phyloP scores from a whole-genome alignment of 2,113 vertebrate species.

The Embiotoca jacksoni region DNA sequence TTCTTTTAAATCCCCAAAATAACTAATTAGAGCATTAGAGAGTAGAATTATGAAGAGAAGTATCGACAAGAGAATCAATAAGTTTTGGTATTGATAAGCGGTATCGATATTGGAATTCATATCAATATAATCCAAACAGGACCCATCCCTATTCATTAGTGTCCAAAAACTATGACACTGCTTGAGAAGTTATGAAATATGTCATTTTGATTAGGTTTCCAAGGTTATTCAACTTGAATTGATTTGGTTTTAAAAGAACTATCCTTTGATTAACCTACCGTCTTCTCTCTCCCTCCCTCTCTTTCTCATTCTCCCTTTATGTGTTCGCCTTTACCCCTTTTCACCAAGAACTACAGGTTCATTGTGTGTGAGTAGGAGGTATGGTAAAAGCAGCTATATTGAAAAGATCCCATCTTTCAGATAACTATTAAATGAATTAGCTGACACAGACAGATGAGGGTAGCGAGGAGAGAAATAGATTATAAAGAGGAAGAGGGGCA shows the following conservation, averaged over 20 bases:
- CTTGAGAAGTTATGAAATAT: neutral
- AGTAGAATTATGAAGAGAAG: too few relatives aligned
- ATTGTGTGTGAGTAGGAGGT: constrained; percentile 21
- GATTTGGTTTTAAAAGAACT: neutral
- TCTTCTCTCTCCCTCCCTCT: neutral
- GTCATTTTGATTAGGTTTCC: neutral
- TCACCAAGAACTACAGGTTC: constrained; percentile 1
- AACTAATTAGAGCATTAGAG: too few relatives aligned
- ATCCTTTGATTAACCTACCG: neutral
- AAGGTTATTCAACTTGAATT: neutral
- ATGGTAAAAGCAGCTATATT: constrained; percentile 17
- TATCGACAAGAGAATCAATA: too few relatives aligned
- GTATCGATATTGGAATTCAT: too few relatives aligned
- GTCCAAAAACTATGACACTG: neutral
- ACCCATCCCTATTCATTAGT: neutral
- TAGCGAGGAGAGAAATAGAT: neutral
- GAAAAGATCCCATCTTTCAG: constrained; percentile 33
- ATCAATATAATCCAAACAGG: too few relatives aligned
- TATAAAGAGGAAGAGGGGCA: neutral
- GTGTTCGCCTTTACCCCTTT: neutral
- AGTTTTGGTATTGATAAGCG: too few relatives aligned
- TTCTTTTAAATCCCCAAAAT: too few relatives aligned
- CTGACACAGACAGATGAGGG: constrained; percentile 10
- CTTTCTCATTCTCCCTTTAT: neutral
- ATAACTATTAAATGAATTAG: constrained; percentile 26